Evolutionary conservation across 1,140 invertebrate genomes (phyloP), one percentile per base, ranked within the genome.

Genomic region (Drosophila willistoni): DNA sequence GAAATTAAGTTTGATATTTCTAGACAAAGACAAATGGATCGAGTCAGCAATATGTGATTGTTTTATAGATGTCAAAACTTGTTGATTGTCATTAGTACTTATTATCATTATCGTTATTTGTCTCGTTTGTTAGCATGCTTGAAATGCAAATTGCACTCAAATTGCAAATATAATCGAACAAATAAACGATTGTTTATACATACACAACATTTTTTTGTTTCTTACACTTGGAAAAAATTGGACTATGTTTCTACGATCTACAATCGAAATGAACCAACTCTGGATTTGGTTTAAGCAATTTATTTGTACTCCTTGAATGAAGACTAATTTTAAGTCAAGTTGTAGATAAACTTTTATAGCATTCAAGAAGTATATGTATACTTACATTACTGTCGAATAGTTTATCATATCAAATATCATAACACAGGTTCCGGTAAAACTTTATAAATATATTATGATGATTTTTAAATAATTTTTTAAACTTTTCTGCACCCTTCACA

Each of bases 81-180:
- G n/a, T 29, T 13, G 44, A 39, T 55, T 61, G 61, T 65, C 25
- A 62, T 61, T 55, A 54, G 14, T 9, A 22, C 44, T 51, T 22
- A 51, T 51, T 51, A 51, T 51, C 44, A 51, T 51, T 51, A 51
- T 51, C 44, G 44, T 51, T 65, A 61, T 70, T 39, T 63, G 64
- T 19, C 14, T 44, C 3, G 42, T 12, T 67, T 25, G 56, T 41
- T 56, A 17, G 12, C 36, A 55, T 70, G 39, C 13, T 59, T 41
- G 33, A 76, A 77, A 77, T 71, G 56, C 61, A 56, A 71, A 70
- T 71, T 60, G 71, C 71, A 33, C 33, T 64, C 34, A 34, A 70
- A 39, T 47, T 17, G 41, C 25, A 47, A 41, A 44, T 63, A 41
- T 25, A 22, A 44, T 22, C 36, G 9, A 9, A 51, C 19, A 51